Evolutionary conservation across 2,888 invertebrate genomes (phyloP), one percentile per base, ranked within the genome.

Genomic region (Troides oblongomaculatus): DNA sequence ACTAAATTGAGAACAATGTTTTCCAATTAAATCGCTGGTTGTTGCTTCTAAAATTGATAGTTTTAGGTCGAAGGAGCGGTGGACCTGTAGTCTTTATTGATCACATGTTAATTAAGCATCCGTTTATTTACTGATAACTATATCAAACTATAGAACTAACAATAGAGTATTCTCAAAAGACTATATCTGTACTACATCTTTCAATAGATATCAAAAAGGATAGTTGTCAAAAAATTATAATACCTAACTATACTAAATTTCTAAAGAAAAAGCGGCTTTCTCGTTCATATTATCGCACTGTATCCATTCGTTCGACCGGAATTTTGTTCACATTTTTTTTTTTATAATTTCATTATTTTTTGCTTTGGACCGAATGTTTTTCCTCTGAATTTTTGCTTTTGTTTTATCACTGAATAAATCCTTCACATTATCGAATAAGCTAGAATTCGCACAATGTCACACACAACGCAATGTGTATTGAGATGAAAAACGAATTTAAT

Each of bases 11-110:
- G 23, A 58, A 58, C 57, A 58, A 23, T 60, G 66, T 60, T 36
- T 66, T 66, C 50, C 50, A 66, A 66, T 66, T 60, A 60, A 66
- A 30, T 60, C 25, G 14, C 61, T 39, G 64, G 65, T 61, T 62
- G 60, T 68, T 50, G 66, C 50, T 66, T 59, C 69, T 64, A 73
- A 72, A 72, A 70, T 73, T 69, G 68, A 73, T 71, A 61, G 70
- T 69, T 69, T 72, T 71, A 69, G 65, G 66, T 46, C 60, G 66
- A 73, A 63, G 59, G 50, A 64, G n/a, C n/a, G 7, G 53, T n/a
- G 7, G 7, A n/a, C 18, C 18, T n/a, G 1, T 53, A 53, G 53
- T 53, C 6, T 53, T n/a, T n/a, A 46, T 46, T 53, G n/a, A 53
- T 53, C n/a, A 53, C 53, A 53, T 6, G 53, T n/a, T 53, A 53